Evolutionary conservation across 2,797 vertebrate species (phyloP), one percentile per base, ranked within the genome.

Genomic region (Pogonophryne albipinna): DNA sequence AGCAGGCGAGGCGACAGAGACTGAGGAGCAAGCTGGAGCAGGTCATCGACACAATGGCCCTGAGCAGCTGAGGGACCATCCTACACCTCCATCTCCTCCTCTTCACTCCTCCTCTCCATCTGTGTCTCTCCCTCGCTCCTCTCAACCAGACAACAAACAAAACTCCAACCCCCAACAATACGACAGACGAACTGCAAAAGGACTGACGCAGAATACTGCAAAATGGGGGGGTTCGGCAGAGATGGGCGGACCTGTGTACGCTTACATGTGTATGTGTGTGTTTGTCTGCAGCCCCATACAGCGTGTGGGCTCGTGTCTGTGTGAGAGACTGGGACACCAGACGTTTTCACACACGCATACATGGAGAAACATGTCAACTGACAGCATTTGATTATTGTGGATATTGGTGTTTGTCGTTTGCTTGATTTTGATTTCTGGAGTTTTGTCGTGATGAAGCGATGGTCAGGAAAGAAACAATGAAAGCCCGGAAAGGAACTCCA

Each of bases 21-120:
- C 96, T 99, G 91, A 94, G 97, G 89, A 96, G 97, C 85, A 99
- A 98, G 92, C 95, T 99, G 94, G 97, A 99, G 94, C 98, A 99
- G 95, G 98, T 97, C 87, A 98, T 99, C 82, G 97, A 99, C 97
- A 99, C 97, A 60, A 99, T 99, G 98, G 96, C 97, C 66, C 95
- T 98, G 89, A 96, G 95, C 91, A 98, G 98, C 97, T 99, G 98
- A 97, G 95, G 27, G 86, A 91, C 84, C 81, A 66, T 69, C 77
- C 80, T 67, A 66, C 82, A 13, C 55, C 80, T 89, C 76, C 76
- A 62, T 58, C 66, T 87, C 55, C 72, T 86, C 72, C 78, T 87
- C 83, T 57, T 85, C 82, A 78, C 88, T 83, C 79, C 81, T 87
- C 82, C 78, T 86, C 76, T 86, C 83, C 84, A 84, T 89, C 86